Evolutionary conservation across 2,888 invertebrate genomes (phyloP).

Genomic region (Invenusta paracnida): DNA sequence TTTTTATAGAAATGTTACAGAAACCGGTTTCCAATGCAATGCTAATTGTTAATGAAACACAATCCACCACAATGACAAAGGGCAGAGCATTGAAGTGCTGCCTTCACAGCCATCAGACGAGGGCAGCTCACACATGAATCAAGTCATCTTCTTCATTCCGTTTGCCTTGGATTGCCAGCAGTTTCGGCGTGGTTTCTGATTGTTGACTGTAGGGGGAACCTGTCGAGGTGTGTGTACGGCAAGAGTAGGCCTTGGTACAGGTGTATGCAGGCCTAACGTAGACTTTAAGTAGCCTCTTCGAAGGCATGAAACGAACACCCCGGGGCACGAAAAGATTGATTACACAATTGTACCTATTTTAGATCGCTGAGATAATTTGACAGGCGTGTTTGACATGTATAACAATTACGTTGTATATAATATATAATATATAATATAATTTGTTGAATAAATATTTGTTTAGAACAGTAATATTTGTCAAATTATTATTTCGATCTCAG

Average conservation of each 20-base stretch:
- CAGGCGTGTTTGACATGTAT: neutral
- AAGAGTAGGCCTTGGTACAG: neutral
- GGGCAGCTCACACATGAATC: neutral
- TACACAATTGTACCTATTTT: neutral
- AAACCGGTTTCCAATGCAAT: too few species aligned
- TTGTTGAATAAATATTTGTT: too few species aligned
- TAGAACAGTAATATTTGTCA: too few species aligned
- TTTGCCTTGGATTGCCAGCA: neutral
- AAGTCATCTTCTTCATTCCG: neutral
- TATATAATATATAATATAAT: too few species aligned
- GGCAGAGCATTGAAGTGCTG: too few species aligned
- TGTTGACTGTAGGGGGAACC: neutral
- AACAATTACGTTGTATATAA: neutral
- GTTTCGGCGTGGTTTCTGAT: neutral
- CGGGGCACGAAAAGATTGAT: neutral
- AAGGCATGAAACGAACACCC: neutral
- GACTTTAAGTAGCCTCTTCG: neutral
- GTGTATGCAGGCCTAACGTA: neutral
- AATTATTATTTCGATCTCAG: too few species aligned
- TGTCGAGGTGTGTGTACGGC: neutral
- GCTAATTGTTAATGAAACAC: too few species aligned
- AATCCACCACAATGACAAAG: too few species aligned
- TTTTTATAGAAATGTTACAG: too few species aligned
- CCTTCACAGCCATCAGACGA: too few species aligned
- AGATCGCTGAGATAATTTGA: neutral